A percentile compares a stretch with the other conserved stretches of the same genome.
Evolutionary conservation across 2,113 vertebrate species (phyloP).

Genomic region (Physeter macrocephalus): DNA sequence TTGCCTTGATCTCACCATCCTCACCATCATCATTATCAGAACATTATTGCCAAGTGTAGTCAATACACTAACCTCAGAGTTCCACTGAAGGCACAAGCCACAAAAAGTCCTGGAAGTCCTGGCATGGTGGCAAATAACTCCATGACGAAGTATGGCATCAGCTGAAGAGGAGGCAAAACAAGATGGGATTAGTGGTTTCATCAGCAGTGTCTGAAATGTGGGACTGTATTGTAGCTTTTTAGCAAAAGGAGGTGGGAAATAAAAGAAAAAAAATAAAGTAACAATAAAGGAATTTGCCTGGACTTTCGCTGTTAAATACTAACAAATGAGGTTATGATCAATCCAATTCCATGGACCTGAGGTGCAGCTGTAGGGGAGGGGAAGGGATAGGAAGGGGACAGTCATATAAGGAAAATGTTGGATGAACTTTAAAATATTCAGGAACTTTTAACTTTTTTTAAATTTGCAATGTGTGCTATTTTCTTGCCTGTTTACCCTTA

Average conservation of each 20-base stretch:
- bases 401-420: neutral
- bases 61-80: conserved; percentile 85
- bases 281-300: neutral
- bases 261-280: neutral
- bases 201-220: neutral
- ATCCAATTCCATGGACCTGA: neutral
- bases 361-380: neutral
- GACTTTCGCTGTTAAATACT: neutral
- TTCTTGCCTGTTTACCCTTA: neutral
- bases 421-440: neutral
- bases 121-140: conserved; percentile 84
- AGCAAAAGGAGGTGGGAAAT: neutral
- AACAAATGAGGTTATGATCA: neutral
- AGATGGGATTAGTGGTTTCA: neutral
- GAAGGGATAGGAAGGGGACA: neutral
- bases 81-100: conserved; percentile 90
- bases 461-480: neutral
- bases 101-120: conserved; percentile 89
- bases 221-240: neutral
- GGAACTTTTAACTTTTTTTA: neutral
- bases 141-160: conserved; percentile 92
- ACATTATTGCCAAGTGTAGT: neutral
- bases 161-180: conserved; percentile 61
- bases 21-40: neutral
- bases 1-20: neutral